Evolutionary conservation across 1,140 invertebrate species (phyloP), one percentile per base, ranked within the genome.

Genomic region (Drosophila saltans): DNA sequence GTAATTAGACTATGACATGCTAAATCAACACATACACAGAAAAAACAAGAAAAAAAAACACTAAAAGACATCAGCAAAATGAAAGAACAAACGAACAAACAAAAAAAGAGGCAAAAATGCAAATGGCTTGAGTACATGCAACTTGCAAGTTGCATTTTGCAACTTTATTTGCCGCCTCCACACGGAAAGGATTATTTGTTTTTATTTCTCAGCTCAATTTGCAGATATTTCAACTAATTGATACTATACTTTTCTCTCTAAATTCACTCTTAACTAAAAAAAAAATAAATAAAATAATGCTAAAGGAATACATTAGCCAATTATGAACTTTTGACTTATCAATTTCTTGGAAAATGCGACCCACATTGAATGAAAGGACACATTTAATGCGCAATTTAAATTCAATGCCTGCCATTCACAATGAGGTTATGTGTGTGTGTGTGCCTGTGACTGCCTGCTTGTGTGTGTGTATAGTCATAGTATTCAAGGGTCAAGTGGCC

Each of bases 311-410:
- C 58, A 76, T 75, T 52, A 72, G 81, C 58, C 80, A 86, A 89
- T 88, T 80, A 80, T 86, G 70, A 86, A 86, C 80, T 86, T 56
- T 88, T 89, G 84, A 86, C 84, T 86, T 86, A 89, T 89, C 84
- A 86, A 86, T 86, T 83, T 83, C 73, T 77, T 75, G 65, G 72
- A 62, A 88, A 85, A 28, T 61, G 30, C 56, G 63, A 28, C 40
- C 61, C 68, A 79, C 71, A 66, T 40, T 11, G 45, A 57, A 57
- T 67, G 59, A 73, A 75, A 66, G 80, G 76, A 39, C 67, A 59
- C 62, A 80, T 78, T 86, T 86, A 88, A 88, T 86, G 84, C 80
- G 76, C 83, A 86, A 86, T 86, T 86, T 86, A 88, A 86, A 86
- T 86, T 86, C 83, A 86, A 86, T 86, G 83, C 83, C 58, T 83